These are phyloP conservation scores for Clamator glandarius DNA, from an alignment of 2,797 vertebrate genomes.

Conservation along the genomic window DNA sequence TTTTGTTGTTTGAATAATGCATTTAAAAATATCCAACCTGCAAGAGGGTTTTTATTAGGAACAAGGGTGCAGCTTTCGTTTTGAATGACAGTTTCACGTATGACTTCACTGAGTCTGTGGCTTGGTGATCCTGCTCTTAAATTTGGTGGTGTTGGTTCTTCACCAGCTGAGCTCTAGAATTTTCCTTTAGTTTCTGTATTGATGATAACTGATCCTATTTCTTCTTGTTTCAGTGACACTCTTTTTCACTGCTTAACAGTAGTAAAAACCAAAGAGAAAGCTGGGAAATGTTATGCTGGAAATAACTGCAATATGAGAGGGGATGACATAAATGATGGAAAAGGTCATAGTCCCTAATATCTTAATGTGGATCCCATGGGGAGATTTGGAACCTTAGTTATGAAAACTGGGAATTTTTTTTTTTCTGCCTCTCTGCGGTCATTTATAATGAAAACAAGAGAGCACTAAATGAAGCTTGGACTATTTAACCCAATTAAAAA, in stretches of 20 bases:
- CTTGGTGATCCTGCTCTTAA: neutral
- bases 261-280: neutral
- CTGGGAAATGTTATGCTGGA: neutral
- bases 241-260: neutral
- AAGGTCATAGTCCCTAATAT: neutral
- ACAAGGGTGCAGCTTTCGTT: neutral
- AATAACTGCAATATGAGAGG: neutral
- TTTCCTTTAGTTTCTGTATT: neutral
- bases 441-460: neutral
- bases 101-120: neutral
- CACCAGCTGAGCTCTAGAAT: neutral
- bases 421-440: neutral
- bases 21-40: neutral
- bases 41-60: neutral
- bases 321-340: neutral
- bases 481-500: neutral
- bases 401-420: fast-evolving
- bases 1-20: neutral
- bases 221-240: neutral
- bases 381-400: neutral
- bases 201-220: neutral
- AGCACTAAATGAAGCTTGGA: neutral
- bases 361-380: neutral
- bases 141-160: neutral
- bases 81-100: neutral